phyloP scores from a whole-genome alignment of 92 coral and sea anemone species.

The Porites lobata region DNA sequence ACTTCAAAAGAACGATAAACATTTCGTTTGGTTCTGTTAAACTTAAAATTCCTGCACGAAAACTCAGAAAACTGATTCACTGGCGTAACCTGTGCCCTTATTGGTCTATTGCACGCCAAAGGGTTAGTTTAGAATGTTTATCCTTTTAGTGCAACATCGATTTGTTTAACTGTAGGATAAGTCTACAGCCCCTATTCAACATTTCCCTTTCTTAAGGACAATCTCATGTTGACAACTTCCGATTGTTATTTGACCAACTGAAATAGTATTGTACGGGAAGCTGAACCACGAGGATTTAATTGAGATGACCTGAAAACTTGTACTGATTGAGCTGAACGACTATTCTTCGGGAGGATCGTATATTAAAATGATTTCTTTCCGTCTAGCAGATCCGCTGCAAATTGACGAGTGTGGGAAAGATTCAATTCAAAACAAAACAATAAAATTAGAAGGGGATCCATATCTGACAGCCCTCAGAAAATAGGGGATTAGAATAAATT shows the following conservation, averaged over 20 bases:
- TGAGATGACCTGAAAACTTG: neutral
- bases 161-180: neutral
- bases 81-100: neutral
- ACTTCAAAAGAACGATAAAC: neutral
- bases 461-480: neutral
- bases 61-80: neutral
- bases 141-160: neutral
- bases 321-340: too few species aligned
- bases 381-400: too few species aligned
- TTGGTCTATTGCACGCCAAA: neutral
- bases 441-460: slow-evolving; percentile 7
- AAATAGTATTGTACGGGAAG: neutral
- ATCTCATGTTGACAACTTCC: slow-evolving; percentile 31
- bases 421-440: neutral
- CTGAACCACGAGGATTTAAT: neutral
- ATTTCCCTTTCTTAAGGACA: slow-evolving; percentile 17
- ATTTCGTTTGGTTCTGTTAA: neutral
- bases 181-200: neutral
- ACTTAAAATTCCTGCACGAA: slow-evolving; percentile 6
- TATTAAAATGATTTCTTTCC: too few species aligned
- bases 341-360: too few species aligned
- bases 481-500: neutral
- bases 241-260: neutral
- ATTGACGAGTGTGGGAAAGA: slow-evolving; percentile 11
- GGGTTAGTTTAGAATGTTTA: neutral